Base-by-base conservation (phyloP, 2,888 invertebrate species). In the Stenoptilia bipunctidactyla region DNA sequence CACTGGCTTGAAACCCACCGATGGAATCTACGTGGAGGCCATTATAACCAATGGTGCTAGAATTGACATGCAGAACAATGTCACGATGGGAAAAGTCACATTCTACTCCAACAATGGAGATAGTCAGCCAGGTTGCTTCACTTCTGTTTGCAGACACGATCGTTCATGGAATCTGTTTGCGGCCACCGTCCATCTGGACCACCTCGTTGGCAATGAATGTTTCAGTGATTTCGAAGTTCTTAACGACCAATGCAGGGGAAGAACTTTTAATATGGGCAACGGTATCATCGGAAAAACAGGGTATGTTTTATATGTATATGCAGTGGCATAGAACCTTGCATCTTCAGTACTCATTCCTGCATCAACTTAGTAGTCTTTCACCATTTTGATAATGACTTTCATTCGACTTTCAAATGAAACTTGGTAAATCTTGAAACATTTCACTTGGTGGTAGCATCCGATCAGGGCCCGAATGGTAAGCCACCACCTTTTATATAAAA, bases 81-180 rank as follows among this genome's bases (percentile, higher is more conserved):
- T 60, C 1, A 53, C 68, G 1, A 60, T 86, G 2, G 86, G 80
- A 1, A 66, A 84, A 42, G 85, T 63, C 5, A 87, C 88, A 55
- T 88, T 87, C 60, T 88, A 80, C 69, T 85, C 85, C n/a, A 88
- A 88, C 45, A 73, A 79, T 34, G 87, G 87, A 1, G 55, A 39
- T 15, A 50, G 49, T 10, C 70, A 73, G 41, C 69, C 71, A 2
- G 67, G 63, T 0, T 73, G 71, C 27, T 1, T 47, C 1, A 57
- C 57, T n/a, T 49, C 48, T 15, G 8, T 62, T 3, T 73, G 72
- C 45, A 59, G 61, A 41, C 72, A 71, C 45, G 58, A 60, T 37
- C 58, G 66, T 2, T 56, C 72, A 1, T 71, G 63, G 63, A 51
- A 64, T 38, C 40, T 63, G 0, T 72, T 68, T 15, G 64, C 59